Evolutionary conservation across 2,797 vertebrate genomes (phyloP).

Genomic region (Falco biarmicus): DNA sequence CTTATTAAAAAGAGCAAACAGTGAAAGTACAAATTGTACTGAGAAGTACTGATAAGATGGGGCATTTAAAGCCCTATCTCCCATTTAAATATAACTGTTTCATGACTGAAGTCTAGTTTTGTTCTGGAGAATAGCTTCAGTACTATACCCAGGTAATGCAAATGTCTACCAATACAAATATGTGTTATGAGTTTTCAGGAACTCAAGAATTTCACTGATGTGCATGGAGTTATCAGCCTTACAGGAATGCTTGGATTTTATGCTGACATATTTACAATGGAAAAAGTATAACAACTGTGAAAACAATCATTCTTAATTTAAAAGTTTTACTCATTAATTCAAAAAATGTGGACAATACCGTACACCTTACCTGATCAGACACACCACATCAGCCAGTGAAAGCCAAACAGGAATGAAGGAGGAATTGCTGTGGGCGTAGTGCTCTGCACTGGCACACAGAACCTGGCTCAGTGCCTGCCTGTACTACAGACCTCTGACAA

Average conservation of each 20-base stretch:
- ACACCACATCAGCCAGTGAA: not conserved
- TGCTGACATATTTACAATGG: accelerated
- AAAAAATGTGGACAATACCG: not conserved
- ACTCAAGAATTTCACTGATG: not conserved
- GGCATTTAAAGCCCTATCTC: not conserved
- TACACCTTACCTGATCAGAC: not conserved
- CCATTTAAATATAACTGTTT: not conserved
- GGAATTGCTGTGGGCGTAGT: not conserved
- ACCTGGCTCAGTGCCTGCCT: not conserved
- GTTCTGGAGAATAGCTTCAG: not conserved
- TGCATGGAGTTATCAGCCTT: not conserved
- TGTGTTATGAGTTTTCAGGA: not conserved
- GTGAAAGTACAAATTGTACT: not conserved
- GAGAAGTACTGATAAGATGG: not conserved
- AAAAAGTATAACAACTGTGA: not conserved
- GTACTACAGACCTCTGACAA: not conserved
- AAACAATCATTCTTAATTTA: not conserved
- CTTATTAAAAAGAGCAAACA: slow-evolving; percentile 33
- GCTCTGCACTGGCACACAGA: not conserved
- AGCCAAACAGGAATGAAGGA: not conserved
- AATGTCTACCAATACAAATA: not conserved
- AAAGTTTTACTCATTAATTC: not conserved
- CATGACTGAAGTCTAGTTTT: not conserved
- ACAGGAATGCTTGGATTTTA: not conserved
- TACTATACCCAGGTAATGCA: not conserved